Percentiles rank a stretch among this genome's conserved stretches.
Conservation (phyloP, 2,888 invertebrate species). For the Antitype chi region DNA sequence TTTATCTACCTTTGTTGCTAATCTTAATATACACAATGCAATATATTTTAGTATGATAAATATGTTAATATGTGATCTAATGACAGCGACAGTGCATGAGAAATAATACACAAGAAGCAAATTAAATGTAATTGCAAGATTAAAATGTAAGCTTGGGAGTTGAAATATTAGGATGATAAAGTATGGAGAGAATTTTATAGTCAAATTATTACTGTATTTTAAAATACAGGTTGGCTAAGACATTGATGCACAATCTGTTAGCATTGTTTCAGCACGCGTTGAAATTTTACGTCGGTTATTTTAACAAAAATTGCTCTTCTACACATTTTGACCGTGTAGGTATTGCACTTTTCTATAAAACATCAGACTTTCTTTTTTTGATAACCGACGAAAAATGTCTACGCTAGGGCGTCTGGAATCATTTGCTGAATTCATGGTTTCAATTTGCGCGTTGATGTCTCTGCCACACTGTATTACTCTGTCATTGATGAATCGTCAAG, state of each 20-base stretch:
- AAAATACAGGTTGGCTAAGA: neutral
- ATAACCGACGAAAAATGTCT: too few relatives aligned
- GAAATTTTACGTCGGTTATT: too few relatives aligned
- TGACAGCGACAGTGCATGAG: conserved; percentile 71
- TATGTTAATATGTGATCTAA: conserved; percentile 57
- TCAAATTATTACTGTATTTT: neutral
- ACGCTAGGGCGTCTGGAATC: too few relatives aligned
- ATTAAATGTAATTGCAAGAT: conserved; percentile 72
- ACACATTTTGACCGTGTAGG: too few relatives aligned
- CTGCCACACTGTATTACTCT: neutral
- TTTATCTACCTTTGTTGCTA: neutral
- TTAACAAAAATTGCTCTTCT: too few relatives aligned
- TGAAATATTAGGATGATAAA: conserved; percentile 57
- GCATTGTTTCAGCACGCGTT: too few relatives aligned
- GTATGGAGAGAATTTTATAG: conserved; percentile 45
- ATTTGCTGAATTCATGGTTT: too few relatives aligned
- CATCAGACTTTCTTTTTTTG: too few relatives aligned
- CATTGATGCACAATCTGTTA: too few relatives aligned
- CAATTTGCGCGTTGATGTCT: too few relatives aligned
- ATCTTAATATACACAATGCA: conserved; percentile 39
- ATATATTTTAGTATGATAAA: neutral
- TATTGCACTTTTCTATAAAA: too few relatives aligned
- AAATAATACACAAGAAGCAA: conserved; percentile 79
- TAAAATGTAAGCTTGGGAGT: conserved; percentile 73
- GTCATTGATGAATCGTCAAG: neutral